Base-by-base conservation (phyloP, 2,113 vertebrate genomes). In the Daphoenositta chrysoptera region DNA sequence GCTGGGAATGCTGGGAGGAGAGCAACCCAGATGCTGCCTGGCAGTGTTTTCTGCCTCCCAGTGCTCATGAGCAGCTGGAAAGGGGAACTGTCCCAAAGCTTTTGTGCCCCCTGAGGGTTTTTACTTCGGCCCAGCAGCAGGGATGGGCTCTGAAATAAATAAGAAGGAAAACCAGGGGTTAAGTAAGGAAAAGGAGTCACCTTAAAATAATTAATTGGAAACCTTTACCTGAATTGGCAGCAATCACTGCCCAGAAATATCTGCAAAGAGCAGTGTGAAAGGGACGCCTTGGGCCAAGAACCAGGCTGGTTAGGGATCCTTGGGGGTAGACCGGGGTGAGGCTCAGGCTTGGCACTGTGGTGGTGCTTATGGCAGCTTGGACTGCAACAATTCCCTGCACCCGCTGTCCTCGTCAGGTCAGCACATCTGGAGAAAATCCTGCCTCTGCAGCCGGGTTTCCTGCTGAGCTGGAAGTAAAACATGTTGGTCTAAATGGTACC, bases 281-380 rank as follows among this genome's bases (percentile, higher is more conserved):
- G 31, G 42, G 21, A 35, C 0, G 3, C 23, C 26, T 87, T 13
- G 48, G 40, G 31, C 37, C 12, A 5, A 2, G 6, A 44, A 8
- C 35, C 12, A 5, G 54, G 27, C 30, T 63, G 64, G n/a, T 30
- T 2, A 30, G 28, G 30, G 44, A 15, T 54, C 27, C 15, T 30
- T 35, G 76, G 9, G 2, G 6, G 20, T 14, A 58, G 44, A 15
- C 33, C 17, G 58, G 17, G 21, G 3, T 42, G 69, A 26, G 10
- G 50, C 21, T 78, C 39, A 42, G 35, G 13, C 15, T 72, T 64
- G 58, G 73, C 30, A 58, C 39, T 63, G 35, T 0, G 23, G 13
- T 3, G 1, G 13, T 54, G 47, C 35, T 50, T 37, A 24, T 0
- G 11, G 51, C 21, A 40, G 35, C 58, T 71, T 44, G 0, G 1